Evolutionary conservation across 2,888 invertebrate genomes (phyloP), one percentile per base, ranked within the genome.

Genomic region (Hanleya hanleyi): DNA sequence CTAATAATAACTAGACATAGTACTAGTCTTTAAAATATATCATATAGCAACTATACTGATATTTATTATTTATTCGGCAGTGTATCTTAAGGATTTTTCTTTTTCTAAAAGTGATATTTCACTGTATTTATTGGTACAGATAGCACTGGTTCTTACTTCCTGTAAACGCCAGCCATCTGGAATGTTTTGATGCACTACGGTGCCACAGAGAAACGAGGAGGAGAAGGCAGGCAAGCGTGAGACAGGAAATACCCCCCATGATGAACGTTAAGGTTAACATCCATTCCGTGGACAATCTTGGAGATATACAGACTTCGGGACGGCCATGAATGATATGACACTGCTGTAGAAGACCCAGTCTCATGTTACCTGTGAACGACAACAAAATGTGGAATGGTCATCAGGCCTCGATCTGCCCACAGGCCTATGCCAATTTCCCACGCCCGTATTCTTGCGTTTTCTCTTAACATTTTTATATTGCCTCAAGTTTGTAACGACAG

Each of bases 141-240:
- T 41, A 41, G 36, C 1, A 49, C 29, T 18, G 18, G 50, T 33
- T 78, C 85, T 79, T 81, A 84, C 85, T 85, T 37, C 83, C 85
- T 71, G 82, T 77, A 73, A 85, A 82, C 67, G 84, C 84, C 36
- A 85, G 77, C 85, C 85, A 84, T 62, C 83, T 71, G n/a, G 84
- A 82, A 76, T 84, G 81, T 73, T 82, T 84, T 70, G 82, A 80
- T 0, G 82, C 80, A 29, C 78, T 73, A n/a, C 80, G 75, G 33
- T 78, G 79, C 85, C 85, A 85, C 32, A 84, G 83, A 6, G 85
- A 85, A 26, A 82, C 50, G 32, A 85, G 69, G 29, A 83, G 82
- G 15, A 84, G 71, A 9, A 81, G 70, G 50, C 82, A 82, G 33
- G 84, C 84, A 9, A 79, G 67, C 7, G 83, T 84, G 9, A 84